These are phyloP conservation scores for Adelges cooleyi DNA, from an alignment of 1,140 invertebrate genomes.

Conservation along the genomic window DNA sequence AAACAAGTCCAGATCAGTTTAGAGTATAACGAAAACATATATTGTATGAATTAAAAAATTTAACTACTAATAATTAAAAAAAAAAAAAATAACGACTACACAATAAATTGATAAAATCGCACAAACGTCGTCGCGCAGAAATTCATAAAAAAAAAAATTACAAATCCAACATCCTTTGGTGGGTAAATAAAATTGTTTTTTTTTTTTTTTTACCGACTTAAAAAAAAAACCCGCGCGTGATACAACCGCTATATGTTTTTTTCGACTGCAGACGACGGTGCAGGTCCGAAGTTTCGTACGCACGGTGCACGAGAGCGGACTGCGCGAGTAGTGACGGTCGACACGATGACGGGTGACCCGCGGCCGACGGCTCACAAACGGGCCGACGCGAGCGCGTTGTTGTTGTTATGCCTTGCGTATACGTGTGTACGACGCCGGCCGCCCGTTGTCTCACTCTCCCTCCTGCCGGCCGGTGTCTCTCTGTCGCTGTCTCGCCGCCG, in stretches of 20 bases:
- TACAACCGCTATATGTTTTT: no score
- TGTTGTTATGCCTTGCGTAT: neutral
- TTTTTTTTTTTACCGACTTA: no score
- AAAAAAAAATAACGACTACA: no score
- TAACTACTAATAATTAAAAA: no score
- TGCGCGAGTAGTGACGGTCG: conserved; percentile 26
- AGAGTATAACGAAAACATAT: neutral
- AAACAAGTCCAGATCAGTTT: conserved; percentile 8
- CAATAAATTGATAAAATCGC: no score
- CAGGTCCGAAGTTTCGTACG: conserved; percentile 19
- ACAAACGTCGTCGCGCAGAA: no score
- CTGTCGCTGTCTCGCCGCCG: neutral
- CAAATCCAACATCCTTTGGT: neutral
- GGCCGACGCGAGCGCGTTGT: conserved; percentile 26
- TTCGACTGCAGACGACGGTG: neutral
- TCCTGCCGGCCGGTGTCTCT: neutral
- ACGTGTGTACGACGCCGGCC: neutral
- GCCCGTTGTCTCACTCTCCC: neutral
- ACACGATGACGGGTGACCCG: conserved; percentile 21
- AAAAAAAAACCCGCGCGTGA: no score
- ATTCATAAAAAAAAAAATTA: no score
- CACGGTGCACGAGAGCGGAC: conserved; percentile 14
- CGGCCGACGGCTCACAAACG: conserved; percentile 16
- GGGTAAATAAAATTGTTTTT: no score
- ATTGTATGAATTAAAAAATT: no score